Conservation (phyloP, 2,113 vertebrate species). For the Myiozetetes cayanensis region DNA sequence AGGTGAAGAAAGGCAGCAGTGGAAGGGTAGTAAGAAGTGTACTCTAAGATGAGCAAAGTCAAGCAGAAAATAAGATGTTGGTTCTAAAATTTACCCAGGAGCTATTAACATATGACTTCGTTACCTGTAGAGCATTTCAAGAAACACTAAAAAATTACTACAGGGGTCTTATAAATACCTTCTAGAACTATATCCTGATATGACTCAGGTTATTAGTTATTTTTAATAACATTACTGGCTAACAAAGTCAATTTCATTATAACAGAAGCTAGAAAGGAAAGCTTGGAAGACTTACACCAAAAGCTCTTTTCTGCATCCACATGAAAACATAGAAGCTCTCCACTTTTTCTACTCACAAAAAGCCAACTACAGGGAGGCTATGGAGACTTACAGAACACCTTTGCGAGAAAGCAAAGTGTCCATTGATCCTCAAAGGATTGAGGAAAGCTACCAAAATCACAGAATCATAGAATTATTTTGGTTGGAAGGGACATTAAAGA, state of each 20-base stretch:
- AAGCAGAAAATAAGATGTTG: background rate
- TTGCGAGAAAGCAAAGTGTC: background rate
- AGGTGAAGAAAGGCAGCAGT: background rate
- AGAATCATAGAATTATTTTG: background rate
- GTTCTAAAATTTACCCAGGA: background rate
- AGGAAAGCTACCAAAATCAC: background rate
- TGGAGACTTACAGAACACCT: background rate
- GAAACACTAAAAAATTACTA: background rate
- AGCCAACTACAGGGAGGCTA: background rate
- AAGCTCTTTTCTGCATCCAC: background rate
- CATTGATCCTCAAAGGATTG: background rate
- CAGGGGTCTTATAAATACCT: background rate
- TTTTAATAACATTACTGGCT: background rate
- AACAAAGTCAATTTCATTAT: background rate
- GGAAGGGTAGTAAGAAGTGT: background rate
- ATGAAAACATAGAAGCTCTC: background rate
- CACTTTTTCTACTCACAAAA: background rate
- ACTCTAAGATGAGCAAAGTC: background rate
- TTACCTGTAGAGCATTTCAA: background rate
- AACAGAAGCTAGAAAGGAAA: background rate
- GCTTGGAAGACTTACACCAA: background rate
- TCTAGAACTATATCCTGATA: background rate
- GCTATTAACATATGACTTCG: background rate
- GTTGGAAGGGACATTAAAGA: background rate
- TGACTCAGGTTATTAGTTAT: background rate